Evolutionary conservation across 2,113 vertebrate species (phyloP), one percentile per base, ranked within the genome.

Genomic region (Chiloscyllium plagiosum): DNA sequence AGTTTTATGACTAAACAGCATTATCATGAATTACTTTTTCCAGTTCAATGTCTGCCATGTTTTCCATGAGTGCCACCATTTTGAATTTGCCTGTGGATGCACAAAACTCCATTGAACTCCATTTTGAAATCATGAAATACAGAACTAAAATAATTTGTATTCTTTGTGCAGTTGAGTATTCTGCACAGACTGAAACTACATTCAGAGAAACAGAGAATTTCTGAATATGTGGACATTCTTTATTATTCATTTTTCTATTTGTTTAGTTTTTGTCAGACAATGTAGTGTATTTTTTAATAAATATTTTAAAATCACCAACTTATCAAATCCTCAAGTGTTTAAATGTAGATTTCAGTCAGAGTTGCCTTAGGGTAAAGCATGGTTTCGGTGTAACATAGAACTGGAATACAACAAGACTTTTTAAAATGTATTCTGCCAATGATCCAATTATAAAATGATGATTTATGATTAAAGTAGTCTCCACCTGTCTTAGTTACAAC

Each of bases 301-400:
- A 68, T 42, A 93, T 93, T 68, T 93, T 37, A 93, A 93, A 92
- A 93, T 17, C 4, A 22, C 61, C n/a, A 65, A 3, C 89, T 93
- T 61, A 68, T 68, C 61, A 93, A 93, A 93, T 93, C 61, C 56
- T 65, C n/a, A 20, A 93, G 61, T 37, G 89, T 66, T 93, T 93
- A 33, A 93, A 66, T 93, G 61, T 37, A 68, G n/a, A 93, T 93
- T 68, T 66, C 89, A 93, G 61, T 66, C 61, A 93, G 65, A 93
- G 33, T 68, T 61, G 26, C 89, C 89, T 20, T 0, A 68, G 89
- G 89, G 61, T 93, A 68, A 37, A 68, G n/a, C 33, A 8, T 93
- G n/a, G 8, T n/a, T 20, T 0, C 2, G 37, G 17, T n/a, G n/a
- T 37, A 66, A 2, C 19, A 2, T 66, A 66, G 20, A 33, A 92